Percentiles rank a stretch among this genome's conserved stretches.
Conservation (phyloP, 2,888 invertebrate species). For the Anoplius nigerrimus region DNA sequence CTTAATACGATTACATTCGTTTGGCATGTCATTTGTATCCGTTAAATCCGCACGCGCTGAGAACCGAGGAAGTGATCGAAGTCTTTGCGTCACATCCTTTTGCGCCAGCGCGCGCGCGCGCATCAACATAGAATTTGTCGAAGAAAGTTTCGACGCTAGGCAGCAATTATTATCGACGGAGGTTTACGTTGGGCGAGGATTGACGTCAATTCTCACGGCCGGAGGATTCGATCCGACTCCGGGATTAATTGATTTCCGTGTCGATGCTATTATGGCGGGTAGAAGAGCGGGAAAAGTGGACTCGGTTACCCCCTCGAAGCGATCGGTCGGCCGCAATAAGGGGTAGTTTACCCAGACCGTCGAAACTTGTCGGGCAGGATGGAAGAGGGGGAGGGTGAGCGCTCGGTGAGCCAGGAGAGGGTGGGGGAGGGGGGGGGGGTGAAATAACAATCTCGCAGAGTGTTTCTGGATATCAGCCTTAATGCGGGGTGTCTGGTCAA, state of each 20-base stretch:
- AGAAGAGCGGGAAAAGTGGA: constrained; percentile 41
- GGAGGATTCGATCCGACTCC: neutral
- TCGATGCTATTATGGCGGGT: constrained; percentile 9
- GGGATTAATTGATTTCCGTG: neutral
- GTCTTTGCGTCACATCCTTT: constrained; percentile 12
- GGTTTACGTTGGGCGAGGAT: too few species aligned
- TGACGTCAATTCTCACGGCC: neutral
- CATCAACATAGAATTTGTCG: neutral
- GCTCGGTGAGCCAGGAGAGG: constrained; percentile 32
- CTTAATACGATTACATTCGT: constrained; percentile 61
- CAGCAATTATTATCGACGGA: neutral
- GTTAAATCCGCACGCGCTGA: constrained; percentile 44
- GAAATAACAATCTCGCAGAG: constrained; percentile 67
- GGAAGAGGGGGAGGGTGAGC: neutral
- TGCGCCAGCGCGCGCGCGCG: neutral
- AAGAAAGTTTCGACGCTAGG: neutral
- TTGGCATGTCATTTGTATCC: constrained; percentile 65
- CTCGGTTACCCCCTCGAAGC: constrained; percentile 50
- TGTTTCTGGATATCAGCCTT: constrained; percentile 67
- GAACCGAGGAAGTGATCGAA: constrained; percentile 25
- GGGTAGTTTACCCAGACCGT: constrained; percentile 52
- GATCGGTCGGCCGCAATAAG: constrained; percentile 52
- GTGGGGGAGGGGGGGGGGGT: constrained; percentile 46
- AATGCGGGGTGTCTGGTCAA: constrained; percentile 62
- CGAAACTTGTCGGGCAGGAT: constrained; percentile 43